A percentile compares a stretch with the other conserved stretches of the same genome.
Evolutionary conservation across 37 sponge, comb jelly and placozoan species (phyloP).

Genomic region (Ephydatia muelleri): DNA sequence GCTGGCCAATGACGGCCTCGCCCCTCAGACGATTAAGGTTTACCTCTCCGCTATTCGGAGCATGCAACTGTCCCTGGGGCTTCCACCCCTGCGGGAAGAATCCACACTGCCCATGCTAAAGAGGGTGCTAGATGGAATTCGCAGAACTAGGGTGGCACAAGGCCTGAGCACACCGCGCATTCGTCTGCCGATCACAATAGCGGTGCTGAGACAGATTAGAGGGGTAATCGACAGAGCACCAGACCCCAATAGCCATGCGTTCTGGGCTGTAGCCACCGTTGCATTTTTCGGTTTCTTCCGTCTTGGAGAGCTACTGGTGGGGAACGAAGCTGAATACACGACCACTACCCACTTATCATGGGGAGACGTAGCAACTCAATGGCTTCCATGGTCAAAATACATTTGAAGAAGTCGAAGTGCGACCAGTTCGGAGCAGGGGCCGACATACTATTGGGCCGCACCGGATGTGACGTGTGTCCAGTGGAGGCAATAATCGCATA

Average conservation of each 20-base stretch:
- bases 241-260: not conserved
- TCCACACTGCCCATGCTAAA: constrained; percentile 28
- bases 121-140: constrained; percentile 19
- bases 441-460: too few relatives aligned
- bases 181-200: not conserved
- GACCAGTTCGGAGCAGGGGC: too few relatives aligned
- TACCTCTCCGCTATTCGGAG: constrained; percentile 42
- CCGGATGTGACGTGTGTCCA: too few relatives aligned
- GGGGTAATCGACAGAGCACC: not conserved
- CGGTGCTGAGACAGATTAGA: not conserved
- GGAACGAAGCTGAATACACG: too few relatives aligned
- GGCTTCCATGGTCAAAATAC: too few relatives aligned
- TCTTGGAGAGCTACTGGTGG: not conserved
- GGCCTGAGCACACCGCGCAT: not conserved
- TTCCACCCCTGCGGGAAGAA: constrained; percentile 6
- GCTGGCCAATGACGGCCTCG: too few relatives aligned
- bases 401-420: too few relatives aligned
- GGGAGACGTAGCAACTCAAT: too few relatives aligned
- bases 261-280: constrained; percentile 2
- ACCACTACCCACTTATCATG: too few relatives aligned
- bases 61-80: constrained; percentile 21
- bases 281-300: constrained; percentile 4
- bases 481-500: too few relatives aligned
- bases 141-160: not conserved
- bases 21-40: constrained; percentile 18